Conservation (phyloP, 2,797 vertebrate genomes). For the Urophycis tenuis region DNA sequence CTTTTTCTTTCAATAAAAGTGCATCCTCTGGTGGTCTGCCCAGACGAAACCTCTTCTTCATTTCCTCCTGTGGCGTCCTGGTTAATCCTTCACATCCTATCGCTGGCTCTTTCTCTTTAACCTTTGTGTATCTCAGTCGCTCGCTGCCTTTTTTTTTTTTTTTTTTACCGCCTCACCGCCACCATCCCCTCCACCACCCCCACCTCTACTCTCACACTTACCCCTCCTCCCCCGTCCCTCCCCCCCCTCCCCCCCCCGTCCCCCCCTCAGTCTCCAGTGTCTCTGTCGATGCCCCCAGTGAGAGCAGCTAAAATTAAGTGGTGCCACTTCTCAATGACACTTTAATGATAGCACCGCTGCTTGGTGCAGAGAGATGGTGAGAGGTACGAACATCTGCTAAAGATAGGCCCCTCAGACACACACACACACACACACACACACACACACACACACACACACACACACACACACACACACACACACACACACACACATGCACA, state of each 20-base stretch:
- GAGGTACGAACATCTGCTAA: slow-evolving; percentile 88
- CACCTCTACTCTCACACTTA: slow-evolving; percentile 11
- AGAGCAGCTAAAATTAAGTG: slow-evolving; percentile 98
- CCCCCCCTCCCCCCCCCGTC: slow-evolving; percentile 15
- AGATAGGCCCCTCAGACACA: slow-evolving; percentile 77
- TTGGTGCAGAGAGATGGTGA: slow-evolving; percentile 84
- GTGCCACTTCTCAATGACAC: slow-evolving; percentile 99
- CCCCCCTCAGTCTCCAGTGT: slow-evolving; percentile 64
- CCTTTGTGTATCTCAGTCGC: not conserved
- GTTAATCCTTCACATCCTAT: not conserved
- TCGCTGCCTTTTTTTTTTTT: not conserved
- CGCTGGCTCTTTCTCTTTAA: not conserved
- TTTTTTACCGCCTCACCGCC: slow-evolving; percentile 35
- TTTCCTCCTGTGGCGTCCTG: not conserved
- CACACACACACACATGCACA: slow-evolving; percentile 39
- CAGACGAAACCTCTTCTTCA: not conserved
- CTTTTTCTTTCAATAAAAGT: not conserved
- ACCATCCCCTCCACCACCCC: slow-evolving; percentile 11
- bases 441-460: slow-evolving; percentile 5
- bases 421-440: slow-evolving; percentile 41
- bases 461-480: slow-evolving; percentile 33
- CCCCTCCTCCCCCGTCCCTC: slow-evolving; percentile 14
- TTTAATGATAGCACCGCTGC: slow-evolving; percentile 90
- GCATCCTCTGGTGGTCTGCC: not conserved
- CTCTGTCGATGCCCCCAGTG: slow-evolving; percentile 84